These are phyloP conservation scores for Conomelus anceps DNA, from an alignment of 2,888 invertebrate genomes.

Conservation along the genomic window DNA sequence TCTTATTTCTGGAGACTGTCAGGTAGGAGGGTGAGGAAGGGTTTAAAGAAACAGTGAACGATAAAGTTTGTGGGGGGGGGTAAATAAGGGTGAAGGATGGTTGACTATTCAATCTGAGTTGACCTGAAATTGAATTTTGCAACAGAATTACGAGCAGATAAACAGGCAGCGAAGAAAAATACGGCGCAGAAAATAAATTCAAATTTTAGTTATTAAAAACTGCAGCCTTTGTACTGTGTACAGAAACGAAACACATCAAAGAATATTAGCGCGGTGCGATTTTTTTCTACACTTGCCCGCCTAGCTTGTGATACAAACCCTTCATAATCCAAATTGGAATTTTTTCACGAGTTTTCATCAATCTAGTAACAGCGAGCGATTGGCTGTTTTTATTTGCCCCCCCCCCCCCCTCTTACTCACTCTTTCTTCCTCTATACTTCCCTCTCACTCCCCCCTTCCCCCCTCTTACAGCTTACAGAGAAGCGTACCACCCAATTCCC, in stretches of 20 bases:
- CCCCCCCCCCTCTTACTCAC: neutral
- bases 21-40: neutral
- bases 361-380: neutral
- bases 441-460: neutral
- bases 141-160: neutral
- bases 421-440: neutral
- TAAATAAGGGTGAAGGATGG: neutral
- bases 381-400: neutral
- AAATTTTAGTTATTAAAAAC: constrained; percentile 19
- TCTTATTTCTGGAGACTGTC: neutral
- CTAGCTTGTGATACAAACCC: neutral
- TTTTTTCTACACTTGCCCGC: neutral
- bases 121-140: neutral
- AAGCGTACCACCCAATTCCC: neutral
- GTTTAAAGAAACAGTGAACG: too few relatives aligned
- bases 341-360: neutral
- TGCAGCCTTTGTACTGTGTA: neutral
- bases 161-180: constrained; percentile 7
- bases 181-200: constrained; percentile 26
- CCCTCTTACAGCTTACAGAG: neutral
- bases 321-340: neutral
- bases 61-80: too few relatives aligned
- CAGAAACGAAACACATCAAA: neutral
- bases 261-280: neutral
- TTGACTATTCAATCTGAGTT: neutral